Base-by-base conservation (phyloP, 2,797 vertebrate genomes). In the Lacerta bilineata region DNA sequence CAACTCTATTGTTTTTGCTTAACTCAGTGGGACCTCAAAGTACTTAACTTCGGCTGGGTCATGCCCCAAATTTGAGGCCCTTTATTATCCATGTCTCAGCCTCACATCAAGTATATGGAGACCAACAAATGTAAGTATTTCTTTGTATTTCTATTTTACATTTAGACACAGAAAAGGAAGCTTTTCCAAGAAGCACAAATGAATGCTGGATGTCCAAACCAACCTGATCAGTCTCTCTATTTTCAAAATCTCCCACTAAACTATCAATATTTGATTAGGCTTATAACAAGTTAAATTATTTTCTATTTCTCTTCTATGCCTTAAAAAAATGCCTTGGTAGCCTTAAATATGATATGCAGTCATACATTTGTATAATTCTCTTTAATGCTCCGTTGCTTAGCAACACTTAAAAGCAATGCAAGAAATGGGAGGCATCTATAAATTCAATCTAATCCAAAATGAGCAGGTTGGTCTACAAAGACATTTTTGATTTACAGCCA, bases 401-500 rank as follows among this genome's bases (percentile, higher is more conserved):
- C 50, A 83, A 86, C 74, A 83, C 23, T 71, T 78, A 83, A 78
- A 39, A 72, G 29, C 36, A 85, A 71, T 46, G 71, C 27, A 90
- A 84, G n/a, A 83, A 77, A 72, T 29, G 61, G 82, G 29, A 82
- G 7, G n/a, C 64, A 82, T 82, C 29, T 88, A 72, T 74, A 87
- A 88, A 39, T 88, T 15, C 64, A 82, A 29, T 82, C 55, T 36
- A 82, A 64, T 82, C 39, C 18, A 83, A 88, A 85, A 88, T 74
- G 64, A 88, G 79, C 39, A 88, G 61, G 78, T 72, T 85, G 25
- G 46, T 69, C 59, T 72, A 77, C 61, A 36, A 55, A 78, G 9
- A 39, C 20, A 81, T 88, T 89, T 92, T 77, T 90, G 20, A 87
- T 83, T 87, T 83, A 66, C 11, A 85, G 74, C 36, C 80, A 90